Conservation (phyloP, 64 coral and sea anemone genomes). For the Dendrophyllia cribrosa region DNA sequence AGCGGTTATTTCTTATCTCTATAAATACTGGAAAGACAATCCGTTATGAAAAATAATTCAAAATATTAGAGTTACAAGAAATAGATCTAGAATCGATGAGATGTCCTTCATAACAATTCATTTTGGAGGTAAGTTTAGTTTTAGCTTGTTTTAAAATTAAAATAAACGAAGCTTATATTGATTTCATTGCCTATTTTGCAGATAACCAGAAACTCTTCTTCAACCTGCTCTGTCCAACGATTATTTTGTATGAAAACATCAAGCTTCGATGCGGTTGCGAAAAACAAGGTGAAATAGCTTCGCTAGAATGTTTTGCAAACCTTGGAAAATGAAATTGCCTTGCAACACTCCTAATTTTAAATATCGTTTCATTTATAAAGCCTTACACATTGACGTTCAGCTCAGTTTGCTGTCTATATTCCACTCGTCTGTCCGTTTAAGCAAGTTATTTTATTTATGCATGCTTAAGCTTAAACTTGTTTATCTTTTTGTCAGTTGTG, state of each 20-base stretch:
- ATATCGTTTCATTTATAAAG: too few relatives aligned
- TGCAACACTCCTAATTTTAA: background rate
- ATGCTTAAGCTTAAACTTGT: too few relatives aligned
- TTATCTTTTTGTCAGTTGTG: conserved; percentile 31
- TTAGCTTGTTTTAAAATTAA: background rate
- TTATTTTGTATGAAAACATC: conserved; percentile 65
- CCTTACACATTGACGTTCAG: too few relatives aligned
- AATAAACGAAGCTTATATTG: too few relatives aligned
- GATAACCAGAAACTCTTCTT: conserved; percentile 59
- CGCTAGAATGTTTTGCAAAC: background rate
- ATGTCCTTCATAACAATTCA: conserved; percentile 51
- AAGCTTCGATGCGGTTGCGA: conserved; percentile 55
- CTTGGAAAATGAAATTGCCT: background rate
- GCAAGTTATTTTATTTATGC: too few relatives aligned
- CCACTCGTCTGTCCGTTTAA: too few relatives aligned
- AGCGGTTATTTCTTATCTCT: too few relatives aligned
- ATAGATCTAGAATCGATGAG: background rate
- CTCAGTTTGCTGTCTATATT: too few relatives aligned
- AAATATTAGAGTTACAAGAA: background rate
- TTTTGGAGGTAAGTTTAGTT: conserved; percentile 34
- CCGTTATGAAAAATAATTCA: background rate
- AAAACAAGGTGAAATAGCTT: background rate
- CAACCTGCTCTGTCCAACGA: conserved; percentile 40
- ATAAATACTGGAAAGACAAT: too few relatives aligned
- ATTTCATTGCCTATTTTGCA: background rate